Percentiles rank a stretch among this genome's conserved stretches.
phyloP scores from a whole-genome alignment of 1,140 invertebrate genomes.

The Agraylea sexmaculata region DNA sequence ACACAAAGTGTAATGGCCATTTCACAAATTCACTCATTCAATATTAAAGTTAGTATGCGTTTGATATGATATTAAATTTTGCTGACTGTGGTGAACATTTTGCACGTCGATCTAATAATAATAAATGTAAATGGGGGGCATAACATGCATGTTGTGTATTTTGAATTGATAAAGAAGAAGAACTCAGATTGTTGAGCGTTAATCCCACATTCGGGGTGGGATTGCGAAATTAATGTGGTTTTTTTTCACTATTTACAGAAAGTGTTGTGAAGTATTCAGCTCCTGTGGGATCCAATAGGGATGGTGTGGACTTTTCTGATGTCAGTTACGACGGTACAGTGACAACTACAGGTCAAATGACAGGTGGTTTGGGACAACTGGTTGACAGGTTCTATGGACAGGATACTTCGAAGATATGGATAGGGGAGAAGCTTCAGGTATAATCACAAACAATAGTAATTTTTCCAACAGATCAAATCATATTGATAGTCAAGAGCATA shows the following conservation, averaged over 20 bases:
- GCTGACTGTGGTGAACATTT: too few relatives aligned
- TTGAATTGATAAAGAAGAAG: slow-evolving; percentile 4
- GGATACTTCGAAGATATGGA: slow-evolving; percentile 43
- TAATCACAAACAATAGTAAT: too few relatives aligned
- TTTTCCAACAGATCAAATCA: too few relatives aligned
- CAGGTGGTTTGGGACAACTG: slow-evolving; percentile 75
- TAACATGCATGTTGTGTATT: too few relatives aligned
- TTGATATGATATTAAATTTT: too few relatives aligned
- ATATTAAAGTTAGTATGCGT: too few relatives aligned
- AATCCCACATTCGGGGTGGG: slow-evolving; percentile 26
- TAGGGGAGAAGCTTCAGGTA: slow-evolving; percentile 40
- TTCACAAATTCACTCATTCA: too few relatives aligned
- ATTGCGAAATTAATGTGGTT: slow-evolving; percentile 23
- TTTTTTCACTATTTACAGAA: slow-evolving; percentile 53
- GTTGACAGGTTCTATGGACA: slow-evolving; percentile 52
- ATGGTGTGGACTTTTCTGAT: slow-evolving; percentile 70
- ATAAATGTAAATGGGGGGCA: too few relatives aligned
- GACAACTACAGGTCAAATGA: slow-evolving; percentile 48
- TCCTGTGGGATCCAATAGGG: slow-evolving; percentile 63
- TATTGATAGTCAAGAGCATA: too few relatives aligned
- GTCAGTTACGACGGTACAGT: slow-evolving; percentile 80
- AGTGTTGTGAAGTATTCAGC: slow-evolving; percentile 66
- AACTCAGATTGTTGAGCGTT: slow-evolving; percentile 18
- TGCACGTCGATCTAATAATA: too few relatives aligned
- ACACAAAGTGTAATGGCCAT: too few relatives aligned